Evolutionary conservation across 1,140 invertebrate genomes (phyloP), one percentile per base, ranked within the genome.

Genomic region (Drosophila bocki): DNA sequence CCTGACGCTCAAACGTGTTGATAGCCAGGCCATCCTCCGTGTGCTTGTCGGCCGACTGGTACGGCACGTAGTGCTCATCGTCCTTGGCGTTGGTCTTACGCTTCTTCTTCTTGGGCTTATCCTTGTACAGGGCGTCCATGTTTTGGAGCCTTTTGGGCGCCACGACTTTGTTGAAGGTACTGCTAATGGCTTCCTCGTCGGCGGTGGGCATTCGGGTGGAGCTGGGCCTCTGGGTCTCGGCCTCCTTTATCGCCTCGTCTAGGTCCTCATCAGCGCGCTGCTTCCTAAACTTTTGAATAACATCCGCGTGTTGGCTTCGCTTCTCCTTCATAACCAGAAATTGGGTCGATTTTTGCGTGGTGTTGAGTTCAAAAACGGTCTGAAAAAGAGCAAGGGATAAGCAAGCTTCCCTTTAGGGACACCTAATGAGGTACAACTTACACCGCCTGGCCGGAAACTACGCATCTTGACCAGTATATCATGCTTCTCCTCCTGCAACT

Each of bases 311-410:
- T 91, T 95, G 93, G 69, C 94, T 80, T 54, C 96, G 94, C 92
- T 96, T 97, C 13, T 94, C 93, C 93, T 96, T 96, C 96, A 97
- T 97, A 0, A 95, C 94, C 56, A 95, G 78, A 79, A 96, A 96
- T 85, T 95, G 95, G 2, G 94, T 93, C 0, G 96, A 97, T 72
- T 97, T 97, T 60, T 96, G 95, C 63, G 96, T 97, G 7, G 95
- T 94, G 62, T 97, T 96, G 32, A 99, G 94, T 94, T 99, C 98
- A 94, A 99, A 98, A 82, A 99, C 97, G 11, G 98, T 99, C 97
- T 99, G 88, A 68, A 83, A 65, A 29, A 6, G 26, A 29, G 26
- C 5, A 5, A 5, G 26, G 26, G 26, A 29, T 22, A 22, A 57
- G 9, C 39, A 47, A 9, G 6, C 3, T 12, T 0, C 22, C 2